Evolutionary conservation across 30 jellyfish, hydroid and myxozoan genomes (phyloP).

Genomic region (Morbakka virulenta): DNA sequence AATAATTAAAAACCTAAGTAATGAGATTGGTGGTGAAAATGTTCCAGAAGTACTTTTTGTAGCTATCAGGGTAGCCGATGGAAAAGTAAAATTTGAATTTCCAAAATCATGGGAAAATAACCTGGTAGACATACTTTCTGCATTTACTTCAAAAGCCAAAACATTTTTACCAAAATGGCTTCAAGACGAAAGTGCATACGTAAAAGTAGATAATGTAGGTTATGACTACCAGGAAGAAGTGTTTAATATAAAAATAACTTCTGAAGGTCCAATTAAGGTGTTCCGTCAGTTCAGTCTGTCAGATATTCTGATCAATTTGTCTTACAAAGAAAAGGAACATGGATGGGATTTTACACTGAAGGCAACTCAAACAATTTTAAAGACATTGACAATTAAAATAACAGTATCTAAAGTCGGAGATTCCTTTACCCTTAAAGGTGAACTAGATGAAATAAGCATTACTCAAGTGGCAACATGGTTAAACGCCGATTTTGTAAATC

Average conservation of each 20-base stretch:
- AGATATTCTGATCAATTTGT: conserved; percentile 33
- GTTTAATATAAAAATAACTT: conserved; percentile 17
- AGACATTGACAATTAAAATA: background rate
- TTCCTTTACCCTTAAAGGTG: too few species aligned
- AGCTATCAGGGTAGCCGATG: conserved; percentile 24
- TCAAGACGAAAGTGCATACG: conserved; percentile 54
- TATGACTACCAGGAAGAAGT: conserved; percentile 61
- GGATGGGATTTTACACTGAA: conserved; percentile 49
- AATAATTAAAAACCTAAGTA: conserved; percentile 41
- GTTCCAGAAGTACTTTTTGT: conserved; percentile 51
- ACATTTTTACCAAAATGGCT: conserved; percentile 58
- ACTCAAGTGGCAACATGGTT: too few species aligned
- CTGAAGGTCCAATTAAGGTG: conserved; percentile 41
- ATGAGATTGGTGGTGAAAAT: conserved; percentile 22
- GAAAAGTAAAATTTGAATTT: conserved; percentile 42
- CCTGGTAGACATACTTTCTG: conserved; percentile 51
- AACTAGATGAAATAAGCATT: too few species aligned
- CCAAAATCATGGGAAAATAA: conserved; percentile 62
- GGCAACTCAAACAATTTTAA: conserved; percentile 47
- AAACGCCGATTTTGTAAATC: too few species aligned
- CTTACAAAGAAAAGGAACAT: conserved; percentile 38
- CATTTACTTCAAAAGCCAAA: conserved; percentile 56
- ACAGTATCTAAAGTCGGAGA: too few species aligned
- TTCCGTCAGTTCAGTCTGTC: conserved; percentile 31
- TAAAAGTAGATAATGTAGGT: conserved; percentile 30